Percentiles rank a stretch among this genome's conserved stretches.
Conservation (phyloP, 2,113 vertebrate species). For the Leuciscus idus region DNA sequence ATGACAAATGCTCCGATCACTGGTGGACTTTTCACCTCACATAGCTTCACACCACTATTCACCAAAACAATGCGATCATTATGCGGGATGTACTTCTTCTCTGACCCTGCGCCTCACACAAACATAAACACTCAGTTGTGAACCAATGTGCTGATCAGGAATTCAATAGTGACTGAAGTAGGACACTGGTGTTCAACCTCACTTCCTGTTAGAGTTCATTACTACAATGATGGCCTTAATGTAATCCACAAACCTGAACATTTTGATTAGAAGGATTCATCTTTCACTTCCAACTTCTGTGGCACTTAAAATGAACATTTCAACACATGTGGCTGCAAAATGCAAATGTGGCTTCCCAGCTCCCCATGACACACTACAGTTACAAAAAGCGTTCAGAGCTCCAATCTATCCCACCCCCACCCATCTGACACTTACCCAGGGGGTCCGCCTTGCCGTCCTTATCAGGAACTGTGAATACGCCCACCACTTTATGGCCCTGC, state of each 20-base stretch:
- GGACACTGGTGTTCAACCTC: not conserved
- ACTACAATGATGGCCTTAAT: not conserved
- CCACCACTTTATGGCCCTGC: constrained; percentile 92
- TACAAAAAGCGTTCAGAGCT: not conserved
- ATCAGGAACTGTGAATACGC: constrained; percentile 96
- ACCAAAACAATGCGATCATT: constrained; percentile 63
- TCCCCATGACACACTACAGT: not conserved
- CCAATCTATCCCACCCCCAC: not conserved
- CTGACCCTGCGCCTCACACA: not conserved
- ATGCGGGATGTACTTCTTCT: constrained; percentile 43
- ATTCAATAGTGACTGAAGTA: not conserved
- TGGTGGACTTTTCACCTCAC: constrained; percentile 52
- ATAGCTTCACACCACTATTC: constrained; percentile 44
- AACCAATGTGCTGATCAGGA: not conserved
- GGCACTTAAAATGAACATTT: not conserved
- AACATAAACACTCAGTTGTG: not conserved
- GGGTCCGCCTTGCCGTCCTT: constrained; percentile 96
- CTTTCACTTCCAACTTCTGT: not conserved
- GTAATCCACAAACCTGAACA: not conserved
- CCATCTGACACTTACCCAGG: constrained; percentile 82
- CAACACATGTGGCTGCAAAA: not conserved
- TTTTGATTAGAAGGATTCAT: constrained; percentile 16
- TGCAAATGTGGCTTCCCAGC: not conserved
- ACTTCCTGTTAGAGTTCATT: not conserved
- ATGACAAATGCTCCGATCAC: not conserved